Base-by-base conservation (phyloP, 2,888 invertebrate genomes). In the Xanthostigma xanthostigma region DNA sequence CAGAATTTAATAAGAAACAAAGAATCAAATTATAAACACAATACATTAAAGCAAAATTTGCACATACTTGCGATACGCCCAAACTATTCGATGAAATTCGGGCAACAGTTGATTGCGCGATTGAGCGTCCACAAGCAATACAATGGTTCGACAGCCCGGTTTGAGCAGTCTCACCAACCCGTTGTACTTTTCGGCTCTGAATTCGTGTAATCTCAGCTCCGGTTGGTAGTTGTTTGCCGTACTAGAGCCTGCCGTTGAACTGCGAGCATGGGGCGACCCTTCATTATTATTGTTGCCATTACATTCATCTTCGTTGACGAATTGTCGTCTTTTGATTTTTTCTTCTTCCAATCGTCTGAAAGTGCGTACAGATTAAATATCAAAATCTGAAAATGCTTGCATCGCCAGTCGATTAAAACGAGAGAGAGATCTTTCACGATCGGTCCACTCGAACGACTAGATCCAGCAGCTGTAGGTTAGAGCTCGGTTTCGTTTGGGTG, bases 121-220 rank as follows among this genome's bases (percentile, higher is more conserved):
- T 62, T 91, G 87, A 63, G 81, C 74, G 67, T 97, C 95, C 4
- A 96, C 84, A 46, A 98, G 72, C 43, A 98, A 67, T 39, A 96
- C 79, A 51, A 98, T 81, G 0, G 96, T 95, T 3, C 96, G 77
- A 64, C 95, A 94, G 0, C 97, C 97, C 0, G 96, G 95, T 65
- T 94, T 94, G 52, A 94, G 71, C 49, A 95, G 69, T 44, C 93
- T 78, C 44, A 98, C 87, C 56, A 98, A 76, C 48, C 93, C 94
- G 62, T 94, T 92, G 64, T 94, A 97, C 50, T 94, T 94, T 70
- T 96, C 95, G 2, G 89, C 88, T 42, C 94, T 73, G 48, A 98
- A 71, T 64, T 97, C 96, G 64, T 96, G 94, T 46, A 98, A 72
- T 53, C 82, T 75, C 53, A 92, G 69, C 64, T 90, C 88, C 0